Evolutionary conservation across 2,113 vertebrate genomes (phyloP).

Genomic region (Chlorodrepanis virens): DNA sequence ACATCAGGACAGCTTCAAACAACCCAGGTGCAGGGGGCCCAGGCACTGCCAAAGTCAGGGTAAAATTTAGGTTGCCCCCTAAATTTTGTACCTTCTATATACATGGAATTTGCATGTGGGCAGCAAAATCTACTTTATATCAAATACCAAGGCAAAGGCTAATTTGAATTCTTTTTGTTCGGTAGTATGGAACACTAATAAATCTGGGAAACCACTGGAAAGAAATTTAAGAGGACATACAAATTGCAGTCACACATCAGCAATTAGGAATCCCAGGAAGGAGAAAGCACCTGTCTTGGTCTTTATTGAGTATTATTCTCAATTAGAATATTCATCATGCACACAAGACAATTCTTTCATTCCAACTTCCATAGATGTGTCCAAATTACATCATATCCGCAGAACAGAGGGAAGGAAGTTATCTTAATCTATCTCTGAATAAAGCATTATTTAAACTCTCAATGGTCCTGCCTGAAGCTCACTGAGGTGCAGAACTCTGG

Average conservation of each 20-base stretch:
- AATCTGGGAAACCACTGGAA: conserved; percentile 48
- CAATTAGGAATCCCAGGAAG: conserved; percentile 63
- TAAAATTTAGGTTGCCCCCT: not conserved
- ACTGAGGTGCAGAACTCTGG: conserved; percentile 1
- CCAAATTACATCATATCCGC: conserved; percentile 40
- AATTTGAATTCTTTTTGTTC: conserved; percentile 44
- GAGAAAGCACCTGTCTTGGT: conserved; percentile 53
- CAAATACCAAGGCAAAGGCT: not conserved
- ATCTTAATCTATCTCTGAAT: conserved; percentile 44
- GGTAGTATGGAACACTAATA: conserved; percentile 27
- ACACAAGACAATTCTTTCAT: conserved; percentile 46
- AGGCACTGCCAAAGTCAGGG: not conserved
- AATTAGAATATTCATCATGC: conserved; percentile 60
- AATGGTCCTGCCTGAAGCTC: conserved; percentile 28
- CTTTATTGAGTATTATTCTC: conserved; percentile 57
- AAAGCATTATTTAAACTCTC: conserved; percentile 35
- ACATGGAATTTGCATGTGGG: not conserved
- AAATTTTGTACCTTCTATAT: not conserved
- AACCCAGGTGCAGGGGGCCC: not conserved
- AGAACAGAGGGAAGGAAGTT: conserved; percentile 55
- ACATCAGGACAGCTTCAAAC: accelerated
- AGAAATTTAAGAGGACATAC: conserved; percentile 43
- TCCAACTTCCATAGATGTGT: conserved; percentile 18
- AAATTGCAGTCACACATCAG: conserved; percentile 52
- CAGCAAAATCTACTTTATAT: not conserved